A percentile compares a stretch with the other conserved stretches of the same genome.
These are phyloP conservation scores for Malachius bipustulatus DNA, from an alignment of 2,888 invertebrate species.

Conservation along the genomic window DNA sequence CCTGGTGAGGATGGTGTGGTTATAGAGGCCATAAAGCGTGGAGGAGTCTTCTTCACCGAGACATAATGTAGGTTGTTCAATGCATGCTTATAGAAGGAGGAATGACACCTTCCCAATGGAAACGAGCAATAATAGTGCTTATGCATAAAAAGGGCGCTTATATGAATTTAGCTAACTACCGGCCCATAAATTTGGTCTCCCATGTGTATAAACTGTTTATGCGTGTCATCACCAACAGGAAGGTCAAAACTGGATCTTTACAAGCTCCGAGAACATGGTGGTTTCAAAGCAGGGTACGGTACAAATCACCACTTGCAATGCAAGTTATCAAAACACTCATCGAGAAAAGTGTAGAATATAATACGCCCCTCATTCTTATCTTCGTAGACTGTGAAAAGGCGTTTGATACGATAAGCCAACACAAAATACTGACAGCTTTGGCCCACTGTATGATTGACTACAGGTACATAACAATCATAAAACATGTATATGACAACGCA, in stretches of 20 bases:
- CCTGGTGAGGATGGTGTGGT: too few relatives aligned
- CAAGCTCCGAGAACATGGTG: not conserved
- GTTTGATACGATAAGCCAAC: not conserved
- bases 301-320: not conserved
- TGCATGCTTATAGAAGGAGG: too few relatives aligned
- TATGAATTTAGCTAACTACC: not conserved
- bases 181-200: constrained; percentile 1
- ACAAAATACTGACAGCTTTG: not conserved
- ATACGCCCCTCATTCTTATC: not conserved
- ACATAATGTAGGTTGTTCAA: too few relatives aligned
- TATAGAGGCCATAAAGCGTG: too few relatives aligned
- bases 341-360: not conserved
- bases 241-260: not conserved
- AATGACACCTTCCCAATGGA: too few relatives aligned
- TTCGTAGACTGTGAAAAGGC: not conserved
- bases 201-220: not conserved
- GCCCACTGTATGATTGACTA: not conserved
- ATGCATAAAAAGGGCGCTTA: not conserved
- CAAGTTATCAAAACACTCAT: not conserved
- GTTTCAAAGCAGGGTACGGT: not conserved
- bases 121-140: not conserved
- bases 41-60: too few relatives aligned
- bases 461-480: not conserved
- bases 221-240: not conserved
- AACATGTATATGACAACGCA: not conserved